phyloP scores from a whole-genome alignment of 1,140 invertebrate genomes.

The Meloidogyne floridensis region DNA sequence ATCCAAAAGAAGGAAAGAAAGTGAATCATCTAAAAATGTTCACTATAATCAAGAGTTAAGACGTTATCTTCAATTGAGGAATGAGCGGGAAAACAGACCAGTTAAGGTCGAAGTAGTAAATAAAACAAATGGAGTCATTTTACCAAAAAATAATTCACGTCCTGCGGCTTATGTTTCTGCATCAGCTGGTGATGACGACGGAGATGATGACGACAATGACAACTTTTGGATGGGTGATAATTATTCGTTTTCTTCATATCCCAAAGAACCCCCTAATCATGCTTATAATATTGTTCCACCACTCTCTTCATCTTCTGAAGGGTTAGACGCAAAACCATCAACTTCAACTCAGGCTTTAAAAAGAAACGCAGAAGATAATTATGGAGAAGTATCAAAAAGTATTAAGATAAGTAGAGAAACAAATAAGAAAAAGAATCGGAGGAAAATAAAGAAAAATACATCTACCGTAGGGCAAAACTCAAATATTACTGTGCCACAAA shows the following conservation, averaged over 20 bases:
- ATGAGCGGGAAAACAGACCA: conserved; percentile 15
- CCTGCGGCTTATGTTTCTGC: too few relatives aligned
- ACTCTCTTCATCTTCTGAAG: background rate
- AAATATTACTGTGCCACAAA: too few relatives aligned
- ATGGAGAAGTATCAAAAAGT: too few relatives aligned
- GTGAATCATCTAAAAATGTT: background rate
- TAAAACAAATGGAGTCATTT: background rate
- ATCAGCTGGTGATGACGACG: too few relatives aligned
- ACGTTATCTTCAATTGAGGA: background rate
- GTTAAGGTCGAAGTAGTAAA: conserved; percentile 12
- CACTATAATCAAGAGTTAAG: conserved; percentile 8
- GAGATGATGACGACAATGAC: background rate
- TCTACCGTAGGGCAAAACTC: too few relatives aligned
- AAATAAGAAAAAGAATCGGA: too few relatives aligned
- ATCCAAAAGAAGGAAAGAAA: background rate
- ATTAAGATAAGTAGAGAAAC: too few relatives aligned
- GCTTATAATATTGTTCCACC: background rate
- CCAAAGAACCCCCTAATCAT: background rate
- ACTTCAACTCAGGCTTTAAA: background rate
- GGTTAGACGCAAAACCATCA: background rate
- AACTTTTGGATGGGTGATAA: background rate
- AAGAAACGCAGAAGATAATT: background rate
- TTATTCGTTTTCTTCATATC: background rate
- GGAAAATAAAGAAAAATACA: too few relatives aligned
- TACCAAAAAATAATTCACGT: too few relatives aligned